phyloP scores from a whole-genome alignment of 2,113 vertebrate genomes.

The crab-eating macaque (Macaca fascicularis) region T2T-MFA8v1.1 NC_088395.1:126948501-126949000 shows the following conservation, averaged over 20 bases:
- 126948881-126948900: background rate
- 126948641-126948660: background rate
- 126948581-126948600: background rate
- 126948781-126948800: background rate
- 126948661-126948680: background rate
- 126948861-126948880: background rate
- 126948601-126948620: background rate
- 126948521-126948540: background rate
- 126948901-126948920: background rate
- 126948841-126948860: background rate
- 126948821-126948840: background rate
- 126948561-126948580: background rate
- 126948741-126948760: background rate
- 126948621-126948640: background rate
- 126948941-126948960: background rate
- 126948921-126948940: background rate
- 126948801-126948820: background rate
- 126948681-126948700: background rate
- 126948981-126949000: background rate
- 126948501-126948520: background rate
- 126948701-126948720: background rate
- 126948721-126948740: background rate
- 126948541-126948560: background rate
- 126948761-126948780: background rate
- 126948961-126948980: background rate